phyloP scores from a whole-genome alignment of 2,797 vertebrate genomes.

The Cryptoblepharus egeriae region DNA sequence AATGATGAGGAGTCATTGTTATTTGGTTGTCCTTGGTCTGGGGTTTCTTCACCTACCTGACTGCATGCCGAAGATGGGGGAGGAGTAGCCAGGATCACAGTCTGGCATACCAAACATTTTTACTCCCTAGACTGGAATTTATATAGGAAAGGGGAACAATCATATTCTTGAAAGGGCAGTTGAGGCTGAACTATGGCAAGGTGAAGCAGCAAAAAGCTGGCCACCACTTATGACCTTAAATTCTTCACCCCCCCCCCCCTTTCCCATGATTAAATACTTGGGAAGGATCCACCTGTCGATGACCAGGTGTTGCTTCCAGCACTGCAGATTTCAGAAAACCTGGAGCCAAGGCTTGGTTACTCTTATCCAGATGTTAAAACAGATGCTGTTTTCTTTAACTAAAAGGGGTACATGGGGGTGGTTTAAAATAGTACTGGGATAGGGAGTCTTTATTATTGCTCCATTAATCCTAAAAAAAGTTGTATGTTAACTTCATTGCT shows the following conservation, averaged over 20 bases:
- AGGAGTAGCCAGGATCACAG: too few relatives aligned
- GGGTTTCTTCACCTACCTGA: too few relatives aligned
- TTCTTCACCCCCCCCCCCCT: background rate
- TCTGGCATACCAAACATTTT: too few relatives aligned
- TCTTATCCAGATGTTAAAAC: conserved; percentile 12
- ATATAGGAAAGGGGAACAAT: too few relatives aligned
- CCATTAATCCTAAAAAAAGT: background rate
- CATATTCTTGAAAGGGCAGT: too few relatives aligned
- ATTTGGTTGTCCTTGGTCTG: too few relatives aligned
- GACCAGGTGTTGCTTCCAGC: background rate
- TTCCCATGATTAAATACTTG: background rate
- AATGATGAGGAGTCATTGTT: too few relatives aligned
- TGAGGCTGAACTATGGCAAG: too few relatives aligned
- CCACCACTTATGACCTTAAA: too few relatives aligned
- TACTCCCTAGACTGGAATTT: too few relatives aligned
- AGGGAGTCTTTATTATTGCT: background rate
- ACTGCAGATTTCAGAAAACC: background rate
- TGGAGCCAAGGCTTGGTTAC: background rate
- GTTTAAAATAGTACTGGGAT: background rate
- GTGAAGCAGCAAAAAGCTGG: background rate
- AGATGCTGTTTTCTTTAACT: background rate
- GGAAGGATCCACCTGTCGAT: too few relatives aligned
- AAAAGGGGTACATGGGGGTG: background rate
- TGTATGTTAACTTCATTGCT: background rate
- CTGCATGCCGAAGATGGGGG: too few relatives aligned